phyloP scores from a whole-genome alignment of 2,888 invertebrate genomes.

The Torymus aiolomorphi region DNA sequence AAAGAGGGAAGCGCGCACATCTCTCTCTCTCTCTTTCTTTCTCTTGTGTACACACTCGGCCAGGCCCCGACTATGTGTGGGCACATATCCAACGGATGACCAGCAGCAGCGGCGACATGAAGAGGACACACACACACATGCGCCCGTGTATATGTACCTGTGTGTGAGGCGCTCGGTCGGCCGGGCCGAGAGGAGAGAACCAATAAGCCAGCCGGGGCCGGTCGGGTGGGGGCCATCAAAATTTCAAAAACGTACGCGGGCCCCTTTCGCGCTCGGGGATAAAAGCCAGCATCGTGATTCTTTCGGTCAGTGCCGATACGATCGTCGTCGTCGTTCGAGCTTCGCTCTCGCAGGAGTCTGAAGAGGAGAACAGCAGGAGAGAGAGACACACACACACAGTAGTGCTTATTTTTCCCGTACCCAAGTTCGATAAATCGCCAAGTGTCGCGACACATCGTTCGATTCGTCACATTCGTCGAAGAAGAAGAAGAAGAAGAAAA shows the following conservation, averaged over 20 bases:
- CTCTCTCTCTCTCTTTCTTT: slow-evolving; percentile 8
- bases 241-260: slow-evolving; percentile 76
- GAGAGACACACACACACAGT: background rate
- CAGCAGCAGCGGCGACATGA: slow-evolving; percentile 52
- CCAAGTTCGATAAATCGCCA: background rate
- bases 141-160: background rate
- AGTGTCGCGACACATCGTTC: slow-evolving; percentile 18
- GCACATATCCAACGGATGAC: slow-evolving; percentile 34
- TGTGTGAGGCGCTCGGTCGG: slow-evolving; percentile 20
- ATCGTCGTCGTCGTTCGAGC: slow-evolving; percentile 68
- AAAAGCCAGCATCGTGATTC: slow-evolving; percentile 76
- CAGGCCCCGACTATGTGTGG: too few species aligned
- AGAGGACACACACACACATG: slow-evolving; percentile 36
- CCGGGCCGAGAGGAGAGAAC: slow-evolving; percentile 57
- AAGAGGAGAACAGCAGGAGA: background rate
- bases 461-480: background rate
- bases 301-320: slow-evolving; percentile 75
- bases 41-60: slow-evolving; percentile 46
- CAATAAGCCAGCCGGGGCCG: slow-evolving; percentile 60
- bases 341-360: background rate
- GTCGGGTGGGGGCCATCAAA: slow-evolving; percentile 75
- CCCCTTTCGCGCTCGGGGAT: slow-evolving; percentile 75
- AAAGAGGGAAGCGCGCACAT: slow-evolving; percentile 29
- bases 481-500: background rate
- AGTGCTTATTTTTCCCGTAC: background rate